Base-by-base conservation (phyloP, 2,113 vertebrate genomes). In the Dolichotis patagonum region DNA sequence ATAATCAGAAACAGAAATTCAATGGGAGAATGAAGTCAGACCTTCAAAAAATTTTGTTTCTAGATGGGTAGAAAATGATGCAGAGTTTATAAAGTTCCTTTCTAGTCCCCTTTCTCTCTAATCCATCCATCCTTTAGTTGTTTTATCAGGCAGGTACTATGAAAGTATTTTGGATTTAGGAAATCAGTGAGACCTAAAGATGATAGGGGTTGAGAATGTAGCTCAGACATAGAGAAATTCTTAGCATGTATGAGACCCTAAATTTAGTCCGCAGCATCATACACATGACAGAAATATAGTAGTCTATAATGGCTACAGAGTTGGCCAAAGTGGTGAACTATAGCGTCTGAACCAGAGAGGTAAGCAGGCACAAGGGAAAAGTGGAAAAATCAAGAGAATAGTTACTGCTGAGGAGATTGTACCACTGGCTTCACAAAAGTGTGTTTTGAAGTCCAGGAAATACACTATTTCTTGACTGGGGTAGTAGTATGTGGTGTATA, bases 11-110 rank as follows among this genome's bases (percentile, higher is more conserved):
- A 41, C 49, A 82, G 63, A 90, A 85, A 93, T 73, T 4, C 46
- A 81, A 30, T 65, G 17, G 35, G 0, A 3, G 13, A 75, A n/a
- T 22, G 3, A 75, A 65, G 19, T 46, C 56, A 93, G 11, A 73
- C 13, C 35, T 95, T 77, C 28, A 75, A 82, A 11, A 96, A 93
- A 43, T 81, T 81, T 56, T 88, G 38, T 83, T 62, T 87, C 52
- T 58, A 52, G 19, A 35, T 80, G 7, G 0, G 2, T 46, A 5
- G 60, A 62, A 69, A 54, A 88, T 19, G 11, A 75, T 52, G 2
- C 17, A 85, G 38, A 22, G 11, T 11, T 49, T 73, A 62, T 17
- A 80, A 8, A 69, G n/a, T 62, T 78, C 30, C 30, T 58, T n/a
- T 20, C 56, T 58, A 16, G 73, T 2, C 41, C 41, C 73, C 13